Base-by-base conservation (phyloP, 1,140 invertebrate species). In the Cephus cinctus region DNA sequence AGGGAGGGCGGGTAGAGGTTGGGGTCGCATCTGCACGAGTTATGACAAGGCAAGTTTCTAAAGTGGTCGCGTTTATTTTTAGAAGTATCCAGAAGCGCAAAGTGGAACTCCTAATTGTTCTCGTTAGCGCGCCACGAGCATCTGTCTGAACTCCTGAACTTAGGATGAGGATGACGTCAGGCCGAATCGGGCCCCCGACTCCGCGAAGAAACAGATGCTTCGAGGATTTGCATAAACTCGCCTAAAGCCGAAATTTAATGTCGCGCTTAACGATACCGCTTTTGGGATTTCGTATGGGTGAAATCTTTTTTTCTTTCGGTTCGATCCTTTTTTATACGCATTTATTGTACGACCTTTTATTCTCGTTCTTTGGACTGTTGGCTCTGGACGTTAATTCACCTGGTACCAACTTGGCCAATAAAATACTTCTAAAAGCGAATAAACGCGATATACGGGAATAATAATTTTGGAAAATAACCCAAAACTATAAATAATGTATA, bases 51-150 rank as follows among this genome's bases (percentile, higher is more conserved):
- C 56, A 54, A 65, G 60, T 52, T 51, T 59, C 67, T 65, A n/a
- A 73, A 73, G 67, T 71, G 66, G 67, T 52, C 62, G 63, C 64
- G 66, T 70, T 73, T 75, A 74, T 75, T 75, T 75, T 75, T 75
- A 75, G 73, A 64, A 47, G 36, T 52, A 53, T 44, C 46, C 52
- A 4, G 16, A 5, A 61, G 66, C 63, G 63, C 62, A 74, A 69
- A 73, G 67, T 73, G 66, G 67, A 74, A 69, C 69, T 71, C 63
- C 61, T 74, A 75, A 75, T 75, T 75, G 71, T 73, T 75, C 71
- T 74, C 64, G 71, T 75, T 75, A 75, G 63, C 66, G 65, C 56
- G 67, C 55, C 40, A 21, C 56, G 68, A 61, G 67, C 71, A 74
- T 74, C 71, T 75, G 73, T 70, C 69, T 72, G 73, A 73, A 74